A percentile compares a stretch with the other conserved stretches of the same genome.
These are phyloP conservation scores for Sardinella longiceps DNA, from an alignment of 2,797 vertebrate species.

Conservation along the genomic window DNA sequence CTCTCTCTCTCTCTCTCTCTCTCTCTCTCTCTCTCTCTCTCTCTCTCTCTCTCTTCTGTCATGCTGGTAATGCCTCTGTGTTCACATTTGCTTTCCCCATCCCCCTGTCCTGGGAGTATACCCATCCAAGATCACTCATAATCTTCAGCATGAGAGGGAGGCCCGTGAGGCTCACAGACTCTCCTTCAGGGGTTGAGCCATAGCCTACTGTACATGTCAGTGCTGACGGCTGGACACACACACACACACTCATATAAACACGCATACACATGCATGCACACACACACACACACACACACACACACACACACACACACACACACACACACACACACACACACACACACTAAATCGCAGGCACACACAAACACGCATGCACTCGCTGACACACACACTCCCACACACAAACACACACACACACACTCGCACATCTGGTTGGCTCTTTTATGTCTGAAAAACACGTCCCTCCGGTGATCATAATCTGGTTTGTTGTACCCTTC, in stretches of 20 bases:
- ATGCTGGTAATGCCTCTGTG: not conserved
- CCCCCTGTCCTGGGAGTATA: not conserved
- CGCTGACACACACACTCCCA: not conserved
- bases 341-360: not conserved
- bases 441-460: not conserved
- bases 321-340: not conserved
- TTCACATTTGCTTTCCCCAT: not conserved
- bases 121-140: not conserved
- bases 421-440: not conserved
- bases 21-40: too few relatives aligned
- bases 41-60: not conserved
- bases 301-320: not conserved
- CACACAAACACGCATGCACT: not conserved
- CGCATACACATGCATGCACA: not conserved
- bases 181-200: not conserved
- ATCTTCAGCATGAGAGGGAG: not conserved
- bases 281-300: not conserved
- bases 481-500: not conserved
- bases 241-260: not conserved
- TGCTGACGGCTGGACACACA: not conserved
- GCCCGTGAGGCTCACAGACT: not conserved
- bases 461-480: not conserved
- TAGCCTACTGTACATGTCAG: not conserved
- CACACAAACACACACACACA: not conserved
- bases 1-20: too few relatives aligned